Evolutionary conservation across 2,797 vertebrate genomes (phyloP).

Genomic region (Enteromius afrohamiltoni): DNA sequence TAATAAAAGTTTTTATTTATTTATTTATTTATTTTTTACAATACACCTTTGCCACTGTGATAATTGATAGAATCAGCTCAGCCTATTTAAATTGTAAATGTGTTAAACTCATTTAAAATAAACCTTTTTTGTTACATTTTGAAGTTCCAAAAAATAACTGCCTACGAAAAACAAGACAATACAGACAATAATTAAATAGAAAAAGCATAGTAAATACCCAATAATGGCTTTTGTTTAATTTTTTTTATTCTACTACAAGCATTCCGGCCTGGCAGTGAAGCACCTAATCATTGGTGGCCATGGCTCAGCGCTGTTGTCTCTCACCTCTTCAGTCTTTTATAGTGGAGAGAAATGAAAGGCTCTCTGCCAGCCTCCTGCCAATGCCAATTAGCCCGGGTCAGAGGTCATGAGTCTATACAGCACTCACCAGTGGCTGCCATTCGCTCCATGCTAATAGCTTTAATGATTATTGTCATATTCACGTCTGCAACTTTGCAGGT

Average conservation of each 20-base stretch:
- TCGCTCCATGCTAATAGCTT: conserved; percentile 57
- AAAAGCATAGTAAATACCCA: conserved; percentile 21
- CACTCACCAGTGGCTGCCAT: conserved; percentile 56
- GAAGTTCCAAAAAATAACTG: neutral
- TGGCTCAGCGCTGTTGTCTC: conserved; percentile 29
- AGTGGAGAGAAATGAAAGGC: conserved; percentile 46
- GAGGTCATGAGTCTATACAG: conserved; percentile 54
- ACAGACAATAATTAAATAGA: neutral
- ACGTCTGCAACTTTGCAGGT: conserved; percentile 40
- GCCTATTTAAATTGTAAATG: neutral
- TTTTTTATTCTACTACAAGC: conserved; percentile 12
- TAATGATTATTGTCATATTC: conserved; percentile 60
- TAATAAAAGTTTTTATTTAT: too few species aligned
- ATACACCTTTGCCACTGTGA: neutral
- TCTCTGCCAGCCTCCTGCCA: conserved; percentile 49
- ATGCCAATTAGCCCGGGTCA: conserved; percentile 57
- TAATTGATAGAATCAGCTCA: neutral
- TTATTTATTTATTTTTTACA: neutral
- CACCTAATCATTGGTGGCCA: conserved; percentile 31
- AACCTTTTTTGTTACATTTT: neutral
- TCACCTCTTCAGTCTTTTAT: conserved; percentile 46
- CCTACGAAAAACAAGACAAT: conserved; percentile 6
- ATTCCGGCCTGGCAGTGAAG: conserved; percentile 33
- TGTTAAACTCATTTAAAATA: neutral
- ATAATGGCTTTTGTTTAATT: conserved; percentile 1